Evolutionary conservation across 2,113 vertebrate genomes (phyloP).

Genomic region (Australoheros scitulus): DNA sequence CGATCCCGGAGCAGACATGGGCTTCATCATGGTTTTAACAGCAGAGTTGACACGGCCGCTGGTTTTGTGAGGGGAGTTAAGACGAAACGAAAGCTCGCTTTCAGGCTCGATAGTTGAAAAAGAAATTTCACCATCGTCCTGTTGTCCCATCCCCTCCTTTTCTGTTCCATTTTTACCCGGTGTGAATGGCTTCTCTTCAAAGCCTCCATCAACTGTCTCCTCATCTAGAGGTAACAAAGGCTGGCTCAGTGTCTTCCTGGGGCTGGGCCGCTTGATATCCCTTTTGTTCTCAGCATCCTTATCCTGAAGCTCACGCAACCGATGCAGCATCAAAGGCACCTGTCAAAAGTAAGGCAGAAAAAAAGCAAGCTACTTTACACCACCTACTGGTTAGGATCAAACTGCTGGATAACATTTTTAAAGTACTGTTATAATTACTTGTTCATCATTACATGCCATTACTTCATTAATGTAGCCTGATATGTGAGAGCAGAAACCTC

Average conservation of each 20-base stretch:
- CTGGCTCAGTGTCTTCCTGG: conserved; percentile 85
- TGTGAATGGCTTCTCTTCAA: conserved; percentile 83
- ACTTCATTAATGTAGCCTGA: not conserved
- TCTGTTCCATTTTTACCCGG: conserved; percentile 63
- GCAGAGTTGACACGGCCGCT: conserved; percentile 85
- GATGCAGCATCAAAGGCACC: conserved; percentile 95
- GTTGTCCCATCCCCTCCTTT: conserved; percentile 44
- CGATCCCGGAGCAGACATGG: conserved; percentile 73
- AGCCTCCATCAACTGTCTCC: conserved; percentile 94
- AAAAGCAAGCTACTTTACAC: conserved; percentile 18
- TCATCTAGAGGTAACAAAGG: conserved; percentile 92
- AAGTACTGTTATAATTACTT: not conserved
- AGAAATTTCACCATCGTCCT: conserved; percentile 44
- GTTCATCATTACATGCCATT: not conserved
- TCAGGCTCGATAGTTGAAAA: conserved; percentile 75
- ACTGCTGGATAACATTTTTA: not conserved
- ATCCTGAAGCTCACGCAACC: conserved; percentile 91
- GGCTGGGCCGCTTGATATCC: conserved; percentile 90
- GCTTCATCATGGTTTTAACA: conserved; percentile 83
- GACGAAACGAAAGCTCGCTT: conserved; percentile 86
- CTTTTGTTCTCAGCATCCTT: conserved; percentile 86
- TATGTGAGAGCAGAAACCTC: not conserved
- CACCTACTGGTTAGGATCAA: not conserved
- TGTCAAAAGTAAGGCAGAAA: conserved; percentile 61
- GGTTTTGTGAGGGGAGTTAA: conserved; percentile 85